These are phyloP conservation scores for Odontamblyopus lacepedii DNA, from an alignment of 2,797 vertebrate genomes.

Conservation along the genomic window DNA sequence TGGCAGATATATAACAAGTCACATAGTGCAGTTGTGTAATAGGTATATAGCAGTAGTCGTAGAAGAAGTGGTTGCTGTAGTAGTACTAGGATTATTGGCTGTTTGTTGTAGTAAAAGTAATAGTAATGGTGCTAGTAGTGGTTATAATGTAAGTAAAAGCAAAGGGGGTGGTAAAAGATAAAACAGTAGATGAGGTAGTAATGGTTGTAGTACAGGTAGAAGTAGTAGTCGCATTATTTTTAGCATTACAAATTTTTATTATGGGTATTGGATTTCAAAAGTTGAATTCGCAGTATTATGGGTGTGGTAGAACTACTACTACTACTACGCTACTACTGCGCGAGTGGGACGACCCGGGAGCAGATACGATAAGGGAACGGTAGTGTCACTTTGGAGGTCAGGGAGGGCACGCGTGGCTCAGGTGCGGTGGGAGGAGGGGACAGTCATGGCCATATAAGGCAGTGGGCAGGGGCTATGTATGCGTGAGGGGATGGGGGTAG, in stretches of 20 bases:
- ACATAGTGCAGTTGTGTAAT: neutral
- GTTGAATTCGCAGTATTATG: neutral
- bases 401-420: neutral
- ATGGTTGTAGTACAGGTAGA: too few relatives aligned
- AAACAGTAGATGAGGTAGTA: too few relatives aligned
- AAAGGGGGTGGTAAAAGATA: neutral
- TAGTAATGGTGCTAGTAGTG: too few relatives aligned
- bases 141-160: neutral
- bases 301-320: neutral
- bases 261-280: neutral
- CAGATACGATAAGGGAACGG: neutral
- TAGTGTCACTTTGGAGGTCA: conserved; percentile 4
- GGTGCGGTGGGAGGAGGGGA: neutral
- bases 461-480: neutral
- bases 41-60: neutral
- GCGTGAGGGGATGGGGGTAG: neutral
- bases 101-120: neutral
- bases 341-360: neutral
- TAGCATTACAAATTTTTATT: too few relatives aligned
- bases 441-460: neutral
- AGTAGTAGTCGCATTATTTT: too few relatives aligned
- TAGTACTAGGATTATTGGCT: neutral
- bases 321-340: neutral
- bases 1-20: neutral
- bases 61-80: neutral